A percentile compares a stretch with the other conserved stretches of the same genome.
These are phyloP conservation scores for Sipunculus nudus DNA, from an alignment of 2,888 invertebrate genomes.

Conservation along the genomic window DNA sequence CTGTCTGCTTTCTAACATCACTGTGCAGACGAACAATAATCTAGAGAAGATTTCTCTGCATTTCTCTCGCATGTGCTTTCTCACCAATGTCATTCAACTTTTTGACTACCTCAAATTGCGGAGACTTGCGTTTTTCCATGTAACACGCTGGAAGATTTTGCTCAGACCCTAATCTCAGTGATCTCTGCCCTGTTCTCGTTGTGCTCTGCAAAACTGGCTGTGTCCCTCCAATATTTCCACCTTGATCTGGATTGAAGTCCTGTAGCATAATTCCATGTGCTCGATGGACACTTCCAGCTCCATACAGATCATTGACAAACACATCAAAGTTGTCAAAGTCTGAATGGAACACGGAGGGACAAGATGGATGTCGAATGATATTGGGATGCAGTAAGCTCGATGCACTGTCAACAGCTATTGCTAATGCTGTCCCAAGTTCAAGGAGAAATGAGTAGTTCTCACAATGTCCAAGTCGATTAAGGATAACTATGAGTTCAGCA, in stretches of 20 bases:
- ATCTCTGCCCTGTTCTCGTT: too few relatives aligned
- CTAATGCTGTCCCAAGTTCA: constrained; percentile 31
- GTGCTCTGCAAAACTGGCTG: not conserved
- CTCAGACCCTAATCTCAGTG: too few relatives aligned
- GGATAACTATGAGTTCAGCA: constrained; percentile 2
- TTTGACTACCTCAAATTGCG: too few relatives aligned
- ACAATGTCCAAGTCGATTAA: constrained; percentile 10
- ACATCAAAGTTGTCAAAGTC: constrained; percentile 45
- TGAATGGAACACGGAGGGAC: constrained; percentile 39
- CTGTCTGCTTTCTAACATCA: constrained; percentile 2
- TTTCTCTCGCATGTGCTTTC: too few relatives aligned
- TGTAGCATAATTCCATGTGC: constrained; percentile 47
- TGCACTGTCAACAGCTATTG: constrained; percentile 29
- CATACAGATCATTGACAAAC: constrained; percentile 34
- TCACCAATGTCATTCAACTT: not conserved
- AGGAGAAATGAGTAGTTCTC: constrained; percentile 11
- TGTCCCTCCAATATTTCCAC: not conserved
- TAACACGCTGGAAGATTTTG: too few relatives aligned
- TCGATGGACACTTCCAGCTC: constrained; percentile 37
- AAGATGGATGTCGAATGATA: constrained; percentile 30
- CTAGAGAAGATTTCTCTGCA: too few relatives aligned
- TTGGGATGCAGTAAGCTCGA: constrained; percentile 35
- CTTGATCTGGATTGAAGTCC: constrained; percentile 17
- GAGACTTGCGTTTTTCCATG: too few relatives aligned
- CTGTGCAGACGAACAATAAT: too few relatives aligned